These are phyloP conservation scores for Aramus guarauna DNA, from an alignment of 2,113 vertebrate genomes.

Conservation along the genomic window DNA sequence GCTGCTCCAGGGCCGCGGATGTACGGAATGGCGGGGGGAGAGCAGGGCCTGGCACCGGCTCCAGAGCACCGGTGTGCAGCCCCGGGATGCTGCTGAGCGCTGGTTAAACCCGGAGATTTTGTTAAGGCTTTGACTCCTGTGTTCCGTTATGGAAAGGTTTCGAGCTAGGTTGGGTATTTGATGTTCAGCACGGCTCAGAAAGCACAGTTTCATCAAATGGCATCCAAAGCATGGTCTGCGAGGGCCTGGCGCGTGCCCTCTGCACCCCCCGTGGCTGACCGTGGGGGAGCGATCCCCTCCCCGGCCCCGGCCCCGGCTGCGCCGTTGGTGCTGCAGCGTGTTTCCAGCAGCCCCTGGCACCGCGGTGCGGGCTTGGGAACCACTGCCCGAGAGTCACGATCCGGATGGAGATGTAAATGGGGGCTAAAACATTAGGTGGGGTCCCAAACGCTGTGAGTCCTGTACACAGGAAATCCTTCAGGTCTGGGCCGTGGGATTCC, in stretches of 20 bases:
- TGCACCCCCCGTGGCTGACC: rapidly evolving
- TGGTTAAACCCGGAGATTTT: not conserved
- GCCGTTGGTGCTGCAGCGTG: rapidly evolving
- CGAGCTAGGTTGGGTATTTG: too few relatives aligned
- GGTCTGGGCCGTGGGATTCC: rapidly evolving
- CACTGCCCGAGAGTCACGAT: rapidly evolving
- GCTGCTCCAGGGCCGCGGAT: not conserved
- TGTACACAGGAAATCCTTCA: rapidly evolving
- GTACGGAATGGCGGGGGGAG: not conserved
- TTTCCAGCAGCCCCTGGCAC: not conserved
- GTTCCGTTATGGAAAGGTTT: not conserved
- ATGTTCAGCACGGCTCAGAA: not conserved
- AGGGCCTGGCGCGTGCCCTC: not conserved
- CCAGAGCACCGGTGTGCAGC: too few relatives aligned
- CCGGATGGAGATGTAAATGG: rapidly evolving
- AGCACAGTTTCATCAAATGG: rapidly evolving
- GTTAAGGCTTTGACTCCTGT: not conserved
- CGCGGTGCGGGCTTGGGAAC: rapidly evolving
- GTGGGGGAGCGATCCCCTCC: not conserved
- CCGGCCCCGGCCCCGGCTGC: not conserved
- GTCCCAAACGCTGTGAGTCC: not conserved
- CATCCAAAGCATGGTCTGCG: not conserved
- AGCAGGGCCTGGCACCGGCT: too few relatives aligned
- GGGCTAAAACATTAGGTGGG: not conserved
- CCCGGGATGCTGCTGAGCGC: not conserved